Evolutionary conservation across 2,888 invertebrate genomes (phyloP), one percentile per base, ranked within the genome.

Genomic region (Pachydiplax longipennis): DNA sequence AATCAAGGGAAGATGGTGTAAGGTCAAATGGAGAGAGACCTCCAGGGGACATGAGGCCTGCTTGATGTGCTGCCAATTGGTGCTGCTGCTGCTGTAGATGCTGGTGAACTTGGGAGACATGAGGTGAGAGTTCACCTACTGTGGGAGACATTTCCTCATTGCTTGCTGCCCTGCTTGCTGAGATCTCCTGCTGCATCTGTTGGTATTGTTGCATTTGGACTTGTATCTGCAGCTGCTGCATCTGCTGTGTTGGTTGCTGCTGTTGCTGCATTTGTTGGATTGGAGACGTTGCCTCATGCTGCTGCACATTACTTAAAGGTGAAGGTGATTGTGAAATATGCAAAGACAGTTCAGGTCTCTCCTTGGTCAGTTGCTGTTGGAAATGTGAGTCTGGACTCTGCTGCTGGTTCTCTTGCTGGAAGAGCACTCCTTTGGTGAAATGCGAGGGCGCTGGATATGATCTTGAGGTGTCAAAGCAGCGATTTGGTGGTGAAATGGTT

Each of bases 211-310:
- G 93, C 91, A 92, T 93, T 91, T 91, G 92, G 25, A 91, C 91
- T 91, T 92, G 92, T 25, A 92, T 91, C 90, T 92, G 93, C 82
- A 93, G 93, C 91, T 95, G 95, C 92, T 95, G 95, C 92, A 96
- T 95, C 83, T 96, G 95, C 92, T 96, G 96, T 92, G 97, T 96
- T 91, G 96, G 95, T 92, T 96, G 97, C 87, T 96, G 96, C 92
- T 96, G 96, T 90, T 96, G 96, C 93, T 96, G 96, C 90, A 96
- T 93, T 92, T 96, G 96, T 48, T 80, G 90, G 58, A 87, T 83
- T 58, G 91, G 90, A 65, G 87, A 83, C 31, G 91, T 90, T 90
- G 91, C 81, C 37, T 87, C 87, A 35, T 87, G 87, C 25, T 87
- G 87, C 61, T 87, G 87, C 1, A 87, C 87, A n/a, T 37, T 35